phyloP scores from a whole-genome alignment of 2,113 vertebrate genomes.

The Trogon surrucura region DNA sequence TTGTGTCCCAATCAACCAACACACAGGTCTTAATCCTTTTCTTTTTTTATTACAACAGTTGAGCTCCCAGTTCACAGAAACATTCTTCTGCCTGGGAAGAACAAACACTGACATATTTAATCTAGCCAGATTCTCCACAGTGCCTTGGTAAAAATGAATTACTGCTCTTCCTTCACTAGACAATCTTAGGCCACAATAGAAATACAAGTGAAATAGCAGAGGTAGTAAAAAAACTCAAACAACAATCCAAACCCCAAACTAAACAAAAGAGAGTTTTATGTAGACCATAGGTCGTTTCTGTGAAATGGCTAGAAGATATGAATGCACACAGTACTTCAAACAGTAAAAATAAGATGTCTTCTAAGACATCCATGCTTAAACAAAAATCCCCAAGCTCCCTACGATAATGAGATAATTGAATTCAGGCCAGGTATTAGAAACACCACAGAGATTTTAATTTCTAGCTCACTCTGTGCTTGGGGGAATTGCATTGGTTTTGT shows the following conservation, averaged over 20 bases:
- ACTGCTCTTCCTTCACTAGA: not conserved
- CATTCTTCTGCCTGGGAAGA: not conserved
- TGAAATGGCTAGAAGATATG: not conserved
- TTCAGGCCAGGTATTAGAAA: not conserved
- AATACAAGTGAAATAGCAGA: not conserved
- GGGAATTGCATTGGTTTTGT: not conserved
- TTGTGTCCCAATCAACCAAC: not conserved
- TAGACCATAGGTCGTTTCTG: not conserved
- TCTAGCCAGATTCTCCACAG: not conserved
- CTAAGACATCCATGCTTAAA: not conserved
- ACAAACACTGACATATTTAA: not conserved
- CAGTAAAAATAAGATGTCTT: not conserved
- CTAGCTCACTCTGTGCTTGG: not conserved
- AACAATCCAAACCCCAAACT: not conserved
- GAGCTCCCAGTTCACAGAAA: not conserved
- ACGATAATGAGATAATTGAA: not conserved
- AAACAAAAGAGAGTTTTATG: not conserved
- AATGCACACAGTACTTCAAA: not conserved
- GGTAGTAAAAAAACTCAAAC: not conserved
- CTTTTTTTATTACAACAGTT: not conserved
- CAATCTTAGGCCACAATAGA: not conserved
- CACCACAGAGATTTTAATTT: not conserved
- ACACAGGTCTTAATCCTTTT: not conserved
- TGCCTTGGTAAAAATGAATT: not conserved
- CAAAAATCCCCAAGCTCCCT: not conserved